phyloP scores from a whole-genome alignment of 2,797 vertebrate genomes.

The Bradypodion pumilum region DNA sequence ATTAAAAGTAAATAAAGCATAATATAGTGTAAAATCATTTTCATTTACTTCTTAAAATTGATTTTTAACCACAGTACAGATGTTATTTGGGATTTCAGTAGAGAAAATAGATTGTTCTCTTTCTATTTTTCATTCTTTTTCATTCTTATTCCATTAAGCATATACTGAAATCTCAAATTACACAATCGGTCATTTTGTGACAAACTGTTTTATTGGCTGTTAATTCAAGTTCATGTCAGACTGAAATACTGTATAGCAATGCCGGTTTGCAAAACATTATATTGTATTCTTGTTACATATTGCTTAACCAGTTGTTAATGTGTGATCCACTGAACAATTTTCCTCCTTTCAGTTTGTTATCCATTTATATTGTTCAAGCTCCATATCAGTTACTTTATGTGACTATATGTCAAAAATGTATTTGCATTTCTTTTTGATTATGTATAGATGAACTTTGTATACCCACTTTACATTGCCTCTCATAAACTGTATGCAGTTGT shows the following conservation, averaged over 20 bases:
- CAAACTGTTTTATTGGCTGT: background rate
- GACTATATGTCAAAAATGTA: background rate
- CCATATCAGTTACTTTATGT: background rate
- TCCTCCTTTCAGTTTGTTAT: background rate
- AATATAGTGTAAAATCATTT: background rate
- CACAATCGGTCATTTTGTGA: background rate
- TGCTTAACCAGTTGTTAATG: background rate
- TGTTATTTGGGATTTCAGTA: background rate
- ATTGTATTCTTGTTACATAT: background rate
- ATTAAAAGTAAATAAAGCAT: background rate
- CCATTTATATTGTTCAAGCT: background rate
- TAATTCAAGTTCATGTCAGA: background rate
- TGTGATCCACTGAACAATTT: background rate
- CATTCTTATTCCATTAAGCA: background rate
- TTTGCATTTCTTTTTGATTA: background rate
- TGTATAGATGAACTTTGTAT: background rate
- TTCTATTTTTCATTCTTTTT: background rate
- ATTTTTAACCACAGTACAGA: background rate
- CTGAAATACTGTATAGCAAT: background rate
- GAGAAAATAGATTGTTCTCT: too few species aligned
- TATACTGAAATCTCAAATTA: background rate
- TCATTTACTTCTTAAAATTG: background rate
- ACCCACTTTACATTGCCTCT: background rate
- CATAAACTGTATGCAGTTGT: background rate
- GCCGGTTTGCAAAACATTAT: background rate